Evolutionary conservation across 2,797 vertebrate genomes (phyloP), one percentile per base, ranked within the genome.

Genomic region (Lepilemur ruficaudatus): DNA sequence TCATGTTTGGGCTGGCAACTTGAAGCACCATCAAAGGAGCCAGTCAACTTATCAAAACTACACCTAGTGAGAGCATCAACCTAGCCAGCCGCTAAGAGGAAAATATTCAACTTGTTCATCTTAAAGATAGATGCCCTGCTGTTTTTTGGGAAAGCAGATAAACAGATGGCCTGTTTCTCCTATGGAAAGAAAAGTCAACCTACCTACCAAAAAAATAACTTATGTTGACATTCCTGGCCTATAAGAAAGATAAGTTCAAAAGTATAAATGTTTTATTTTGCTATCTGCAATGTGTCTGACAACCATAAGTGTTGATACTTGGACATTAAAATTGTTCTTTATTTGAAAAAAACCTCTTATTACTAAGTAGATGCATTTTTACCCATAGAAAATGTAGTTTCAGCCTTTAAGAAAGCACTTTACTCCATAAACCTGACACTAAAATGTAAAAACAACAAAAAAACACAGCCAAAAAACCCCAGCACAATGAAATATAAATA

Each of bases 401-500:
- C 52, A 38, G 52, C 73, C 93, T 95, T 67, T 7, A 0, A 95
- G 87, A 41, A 87, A 88, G 75, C 32, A 83, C 84, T 89, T 96
- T 52, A 6, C 23, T 89, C 94, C 65, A 90, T 23, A 84, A 96
- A 96, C 35, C 23, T 96, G 93, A 95, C 82, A 85, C 35, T 0
- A 52, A 76, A 91, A 89, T 20, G 69, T 30, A 0, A 5, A 52
- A 28, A 43, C 9, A 35, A 65, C 9, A 3, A 57, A 25, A 22
- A 88, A 73, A 28, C 92, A 65, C 38, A 38, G 38, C 38, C 38
- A 69, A 69, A 20, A 23, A 69, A 1, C 1, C 63, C 63, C 32
- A 35, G 79, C 38, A 81, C 93, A 80, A 91, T 67, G 79, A 97
- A 98, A 92, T 1, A 41, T 50, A 76, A 92, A 94, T 38, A 43